phyloP scores from a whole-genome alignment of 2,888 invertebrate species.

The Nowickia ferox region DNA sequence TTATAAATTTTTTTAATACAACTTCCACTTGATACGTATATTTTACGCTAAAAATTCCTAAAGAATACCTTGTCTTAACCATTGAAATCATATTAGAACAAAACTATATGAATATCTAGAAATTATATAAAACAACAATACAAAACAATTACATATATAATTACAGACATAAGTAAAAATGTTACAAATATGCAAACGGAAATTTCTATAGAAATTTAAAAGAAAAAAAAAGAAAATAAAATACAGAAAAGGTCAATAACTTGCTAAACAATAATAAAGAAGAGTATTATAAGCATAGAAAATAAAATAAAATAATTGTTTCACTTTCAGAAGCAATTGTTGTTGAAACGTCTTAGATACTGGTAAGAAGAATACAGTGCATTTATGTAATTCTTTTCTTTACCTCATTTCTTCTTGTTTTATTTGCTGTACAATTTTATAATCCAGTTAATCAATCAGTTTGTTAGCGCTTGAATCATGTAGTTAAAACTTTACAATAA shows the following conservation, averaged over 20 bases:
- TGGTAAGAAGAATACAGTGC: neutral
- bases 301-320: constrained; percentile 7
- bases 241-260: constrained; percentile 42
- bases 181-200: constrained; percentile 35
- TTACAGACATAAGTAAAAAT: neutral
- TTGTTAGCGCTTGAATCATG: constrained; percentile 15
- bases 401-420: neutral
- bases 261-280: neutral
- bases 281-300: neutral
- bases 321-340: constrained; percentile 55
- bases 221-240: neutral
- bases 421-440: neutral
- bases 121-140: neutral
- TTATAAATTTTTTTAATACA: too few relatives aligned
- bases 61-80: neutral
- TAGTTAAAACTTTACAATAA: neutral
- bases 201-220: constrained; percentile 26
- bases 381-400: constrained; percentile 14
- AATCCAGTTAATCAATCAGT: constrained; percentile 48
- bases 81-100: neutral
- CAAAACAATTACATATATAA: too few relatives aligned
- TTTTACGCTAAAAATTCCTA: too few relatives aligned
- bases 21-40: too few relatives aligned
- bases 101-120: neutral
- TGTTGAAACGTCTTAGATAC: neutral